Evolutionary conservation across 2,113 vertebrate species (phyloP).

Genomic region (Albula glossodonta): DNA sequence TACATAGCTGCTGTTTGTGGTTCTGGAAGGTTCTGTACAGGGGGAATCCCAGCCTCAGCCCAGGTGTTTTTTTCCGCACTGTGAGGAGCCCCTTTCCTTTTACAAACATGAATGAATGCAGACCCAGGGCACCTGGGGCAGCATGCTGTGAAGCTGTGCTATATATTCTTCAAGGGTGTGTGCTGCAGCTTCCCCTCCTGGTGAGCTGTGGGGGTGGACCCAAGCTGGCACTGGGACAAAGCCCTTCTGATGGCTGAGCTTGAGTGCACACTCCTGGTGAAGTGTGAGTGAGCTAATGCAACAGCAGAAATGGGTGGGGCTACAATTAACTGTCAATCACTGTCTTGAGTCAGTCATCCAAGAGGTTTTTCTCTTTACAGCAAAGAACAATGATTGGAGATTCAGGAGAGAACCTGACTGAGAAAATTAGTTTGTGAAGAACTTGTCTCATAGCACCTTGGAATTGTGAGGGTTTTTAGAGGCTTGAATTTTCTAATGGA

Average conservation of each 20-base stretch:
- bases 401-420: not conserved
- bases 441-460: not conserved
- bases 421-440: conserved; percentile 21
- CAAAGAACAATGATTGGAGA: too few relatives aligned
- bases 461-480: conserved; percentile 23
- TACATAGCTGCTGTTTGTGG: conserved; percentile 12
- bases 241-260: too few relatives aligned
- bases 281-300: too few relatives aligned
- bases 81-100: not conserved
- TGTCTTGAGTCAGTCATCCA: too few relatives aligned
- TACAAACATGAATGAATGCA: not conserved
- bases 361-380: too few relatives aligned
- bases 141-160: not conserved
- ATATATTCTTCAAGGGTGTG: not conserved
- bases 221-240: not conserved
- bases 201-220: too few relatives aligned
- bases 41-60: conserved; percentile 1
- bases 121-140: not conserved
- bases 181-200: not conserved
- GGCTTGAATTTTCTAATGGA: conserved; percentile 18
- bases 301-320: too few relatives aligned
- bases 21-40: conserved; percentile 6
- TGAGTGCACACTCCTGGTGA: too few relatives aligned
- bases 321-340: too few relatives aligned
- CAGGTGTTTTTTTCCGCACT: not conserved